Base-by-base conservation (phyloP, 2,113 vertebrate species). In the Microcebus jonahi region DNA sequence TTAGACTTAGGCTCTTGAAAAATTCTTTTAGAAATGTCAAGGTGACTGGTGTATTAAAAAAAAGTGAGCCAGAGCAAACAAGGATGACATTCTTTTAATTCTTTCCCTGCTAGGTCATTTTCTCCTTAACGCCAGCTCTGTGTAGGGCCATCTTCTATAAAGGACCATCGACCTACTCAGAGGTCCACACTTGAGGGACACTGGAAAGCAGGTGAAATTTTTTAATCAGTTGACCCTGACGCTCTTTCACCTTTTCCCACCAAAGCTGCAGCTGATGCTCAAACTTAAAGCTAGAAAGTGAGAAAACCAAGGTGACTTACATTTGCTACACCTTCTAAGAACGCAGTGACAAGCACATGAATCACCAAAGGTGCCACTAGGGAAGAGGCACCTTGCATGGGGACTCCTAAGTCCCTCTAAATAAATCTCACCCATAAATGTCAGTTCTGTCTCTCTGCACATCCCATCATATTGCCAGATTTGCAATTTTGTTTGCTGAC, bases 11-110 rank as follows among this genome's bases (percentile, higher is more conserved):
- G 87, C 98, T 98, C 97, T 98, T 98, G 96, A 98, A 98, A 98
- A 97, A 98, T 98, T 98, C 97, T 98, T 98, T 98, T 95, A 97
- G 98, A 98, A 98, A 98, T 98, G 98, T 98, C 98, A 98, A 98
- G 96, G 98, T 97, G 98, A 98, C 97, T 97, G 97, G 92, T 23
- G 71, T 96, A 98, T 98, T 98, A 96, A 92, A 88, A 85, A 85
- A 97, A 86, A 6, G 5, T 57, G 94, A 98, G 95, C 94, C 85
- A 95, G 95, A 95, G 98, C 97, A 98, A 98, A 98, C 98, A 98
- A 96, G 65, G 94, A 95, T 98, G 98, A 97, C 98, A 98, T 98
- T 98, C 98, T 97, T 98, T 94, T 96, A 91, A 98, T 98, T 98
- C 98, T 97, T 98, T 90, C 79, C 25, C 85, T 75, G 87, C 94